These are phyloP conservation scores for Drosophila setosimentum DNA, from an alignment of 2,888 invertebrate genomes.

Conservation along the genomic window DNA sequence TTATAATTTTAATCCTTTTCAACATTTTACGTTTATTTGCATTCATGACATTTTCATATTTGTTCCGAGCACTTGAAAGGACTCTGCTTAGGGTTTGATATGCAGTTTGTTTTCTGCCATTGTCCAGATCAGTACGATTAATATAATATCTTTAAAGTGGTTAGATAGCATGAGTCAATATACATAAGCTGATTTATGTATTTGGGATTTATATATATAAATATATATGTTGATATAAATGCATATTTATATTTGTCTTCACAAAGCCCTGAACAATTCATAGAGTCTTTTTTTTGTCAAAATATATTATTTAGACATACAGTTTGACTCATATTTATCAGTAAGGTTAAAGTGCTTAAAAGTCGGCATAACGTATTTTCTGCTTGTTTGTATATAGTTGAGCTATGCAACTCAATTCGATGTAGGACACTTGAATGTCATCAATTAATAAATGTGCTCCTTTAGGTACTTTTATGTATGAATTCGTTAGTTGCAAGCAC, in stretches of 20 bases:
- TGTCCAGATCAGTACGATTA: constrained; percentile 25
- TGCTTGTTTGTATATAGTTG: not conserved
- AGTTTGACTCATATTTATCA: not conserved
- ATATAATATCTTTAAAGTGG: constrained; percentile 20
- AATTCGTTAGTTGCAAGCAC: constrained; percentile 8
- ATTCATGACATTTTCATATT: constrained; percentile 42
- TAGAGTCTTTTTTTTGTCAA: not conserved
- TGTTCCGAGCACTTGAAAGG: constrained; percentile 30
- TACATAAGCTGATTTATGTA: not conserved
- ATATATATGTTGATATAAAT: not conserved
- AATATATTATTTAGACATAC: not conserved
- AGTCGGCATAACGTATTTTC: not conserved
- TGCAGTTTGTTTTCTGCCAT: constrained; percentile 11
- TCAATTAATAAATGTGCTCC: constrained; percentile 52
- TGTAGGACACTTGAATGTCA: constrained; percentile 34
- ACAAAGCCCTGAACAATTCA: not conserved
- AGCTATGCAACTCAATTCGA: constrained; percentile 15
- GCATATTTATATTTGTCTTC: not conserved
- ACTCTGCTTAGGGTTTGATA: constrained; percentile 3
- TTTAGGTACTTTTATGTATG: constrained; percentile 32
- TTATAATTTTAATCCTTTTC: constrained; percentile 80
- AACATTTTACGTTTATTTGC: constrained; percentile 69
- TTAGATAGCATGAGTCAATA: constrained; percentile 19
- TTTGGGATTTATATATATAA: not conserved
- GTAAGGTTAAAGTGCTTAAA: not conserved